phyloP scores from a whole-genome alignment of 2,113 vertebrate species.

The Crotalus viridis region DNA sequence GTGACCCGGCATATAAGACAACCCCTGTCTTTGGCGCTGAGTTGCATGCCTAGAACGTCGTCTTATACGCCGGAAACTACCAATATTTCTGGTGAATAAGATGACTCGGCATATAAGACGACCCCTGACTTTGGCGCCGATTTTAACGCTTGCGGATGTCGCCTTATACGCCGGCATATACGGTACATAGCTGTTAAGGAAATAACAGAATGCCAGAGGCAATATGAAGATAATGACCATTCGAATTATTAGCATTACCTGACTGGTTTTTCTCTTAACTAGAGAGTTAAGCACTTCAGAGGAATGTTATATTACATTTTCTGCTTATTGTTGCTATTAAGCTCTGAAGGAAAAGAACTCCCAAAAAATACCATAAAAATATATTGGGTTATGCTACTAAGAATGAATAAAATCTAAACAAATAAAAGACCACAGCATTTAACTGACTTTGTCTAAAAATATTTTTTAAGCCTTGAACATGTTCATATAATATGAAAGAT shows the following conservation, averaged over 20 bases:
- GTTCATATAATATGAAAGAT: background rate
- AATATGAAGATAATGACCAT: background rate
- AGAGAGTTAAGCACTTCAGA: background rate
- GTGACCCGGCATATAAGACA: too few relatives aligned
- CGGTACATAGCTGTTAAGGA: background rate
- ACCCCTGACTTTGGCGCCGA: too few relatives aligned
- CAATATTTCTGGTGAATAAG: too few relatives aligned
- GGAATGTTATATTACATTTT: background rate
- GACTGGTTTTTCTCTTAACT: background rate
- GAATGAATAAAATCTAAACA: background rate
- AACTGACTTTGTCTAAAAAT: background rate
- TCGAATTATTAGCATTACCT: background rate
- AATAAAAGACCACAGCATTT: background rate
- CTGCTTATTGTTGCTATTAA: too few relatives aligned
- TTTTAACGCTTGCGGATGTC: too few relatives aligned
- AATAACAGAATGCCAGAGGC: background rate
- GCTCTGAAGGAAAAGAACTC: too few relatives aligned
- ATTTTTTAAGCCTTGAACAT: background rate
- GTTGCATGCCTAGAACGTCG: too few relatives aligned
- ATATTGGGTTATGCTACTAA: background rate
- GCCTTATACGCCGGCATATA: too few relatives aligned
- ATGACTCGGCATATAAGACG: too few relatives aligned
- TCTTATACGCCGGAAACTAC: too few relatives aligned
- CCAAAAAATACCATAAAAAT: background rate
- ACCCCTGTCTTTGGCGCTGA: too few relatives aligned